Base-by-base conservation (phyloP, 2,113 vertebrate genomes). In the Diadophis punctatus region DNA sequence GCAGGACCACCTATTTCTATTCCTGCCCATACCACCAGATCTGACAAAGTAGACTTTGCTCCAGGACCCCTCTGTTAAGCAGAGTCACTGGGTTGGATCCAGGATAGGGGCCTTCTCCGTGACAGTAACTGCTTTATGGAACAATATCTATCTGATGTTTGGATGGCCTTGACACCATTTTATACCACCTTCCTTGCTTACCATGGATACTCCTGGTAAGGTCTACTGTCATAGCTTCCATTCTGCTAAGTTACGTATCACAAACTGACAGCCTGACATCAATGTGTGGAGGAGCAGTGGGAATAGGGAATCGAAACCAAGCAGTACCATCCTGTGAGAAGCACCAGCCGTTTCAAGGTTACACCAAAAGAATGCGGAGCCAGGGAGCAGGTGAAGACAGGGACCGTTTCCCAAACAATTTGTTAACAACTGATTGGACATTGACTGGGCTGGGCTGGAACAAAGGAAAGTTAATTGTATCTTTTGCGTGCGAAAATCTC, bases 311-410 rank as follows among this genome's bases (percentile, higher is more conserved):
- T n/a, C 12, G 5, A 68, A 68, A 68, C 60, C 12, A 68, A 68
- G 30, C 30, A 68, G 4, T n/a, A n/a, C 30, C 1, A 5, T 16
- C 12, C 60, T 12, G 4, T 16, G 60, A n/a, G 30, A 68, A n/a
- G 60, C 30, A 68, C 4, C 60, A 68, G 60, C 30, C 11, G 0
- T 68, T 1, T 68, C 60, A 68, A 14, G 60, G 30, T n/a, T 4
- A 68, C 30, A n/a, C 30, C 27, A n/a, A 63, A 63, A n/a, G 11
- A 63, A 14, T n/a, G 27, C 1, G 1, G 58, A 63, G 10, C 27
- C 55, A 58, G 55, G 0, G 7, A 58, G 22, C 2, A 0, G 7
- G 0, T 1, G 1, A 58, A 58, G 23, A 9, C 56, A 25, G 27
- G 27, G 60, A 63, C 11, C 4, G 3, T 60, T 63, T 12, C 60